phyloP scores from a whole-genome alignment of 1,140 invertebrate species.

The Tigriopus japonicus region DNA sequence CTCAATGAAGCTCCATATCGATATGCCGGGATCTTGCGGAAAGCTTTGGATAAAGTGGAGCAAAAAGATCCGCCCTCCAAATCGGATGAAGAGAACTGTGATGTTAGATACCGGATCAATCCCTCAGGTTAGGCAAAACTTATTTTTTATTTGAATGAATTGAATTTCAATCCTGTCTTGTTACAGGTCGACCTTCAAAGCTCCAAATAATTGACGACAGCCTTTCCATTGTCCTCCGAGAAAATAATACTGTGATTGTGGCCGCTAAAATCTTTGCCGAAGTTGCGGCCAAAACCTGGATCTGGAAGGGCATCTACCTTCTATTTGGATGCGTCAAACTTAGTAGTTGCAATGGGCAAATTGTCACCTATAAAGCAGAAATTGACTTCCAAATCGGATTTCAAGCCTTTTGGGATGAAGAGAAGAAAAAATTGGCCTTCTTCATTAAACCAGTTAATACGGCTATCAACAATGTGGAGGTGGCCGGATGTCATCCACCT shows the following conservation, averaged over 20 bases:
- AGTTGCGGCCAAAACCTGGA: constrained; percentile 8
- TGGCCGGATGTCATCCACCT: constrained; percentile 4
- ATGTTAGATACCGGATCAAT: constrained; percentile 7
- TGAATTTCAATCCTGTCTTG: not conserved
- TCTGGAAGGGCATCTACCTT: constrained; percentile 10
- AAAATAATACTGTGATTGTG: constrained; percentile 9
- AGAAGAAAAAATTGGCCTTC: not conserved
- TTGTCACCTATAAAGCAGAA: constrained; percentile 5
- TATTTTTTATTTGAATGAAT: not conserved
- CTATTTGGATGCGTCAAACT: constrained; percentile 6
- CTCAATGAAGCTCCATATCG: constrained; percentile 10
- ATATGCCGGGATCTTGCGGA: not conserved
- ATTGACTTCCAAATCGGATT: not conserved
- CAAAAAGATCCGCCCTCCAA: constrained; percentile 5
- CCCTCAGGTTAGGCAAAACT: constrained; percentile 2
- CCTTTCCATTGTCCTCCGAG: not conserved
- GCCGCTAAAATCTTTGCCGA: not conserved
- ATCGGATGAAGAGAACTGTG: constrained; percentile 4
- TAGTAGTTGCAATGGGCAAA: not conserved
- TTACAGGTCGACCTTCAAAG: not conserved
- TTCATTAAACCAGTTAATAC: constrained; percentile 4
- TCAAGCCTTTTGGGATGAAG: constrained; percentile 3
- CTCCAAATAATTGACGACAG: not conserved
- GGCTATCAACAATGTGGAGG: not conserved
- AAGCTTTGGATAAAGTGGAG: constrained; percentile 4